Base-by-base conservation (phyloP, 1,140 invertebrate genomes). In the Pseudomyrmex flavicornis region DNA sequence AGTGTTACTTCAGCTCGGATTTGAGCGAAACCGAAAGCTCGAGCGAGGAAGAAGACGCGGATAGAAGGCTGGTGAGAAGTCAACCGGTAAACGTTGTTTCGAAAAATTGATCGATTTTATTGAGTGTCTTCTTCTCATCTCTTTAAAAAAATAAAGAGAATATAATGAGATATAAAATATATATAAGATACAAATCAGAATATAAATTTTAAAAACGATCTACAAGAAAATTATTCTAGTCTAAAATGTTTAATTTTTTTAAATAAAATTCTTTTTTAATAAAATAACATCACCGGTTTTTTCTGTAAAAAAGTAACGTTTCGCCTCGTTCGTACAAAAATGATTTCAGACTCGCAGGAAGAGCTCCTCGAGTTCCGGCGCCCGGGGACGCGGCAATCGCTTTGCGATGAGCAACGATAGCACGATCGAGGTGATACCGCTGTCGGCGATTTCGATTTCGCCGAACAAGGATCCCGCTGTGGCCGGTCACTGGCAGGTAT, bases 1-100 rank as follows among this genome's bases (percentile, higher is more conserved):
- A 98, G 91, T 97, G 97, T 89, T 97, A 97, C 92, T 97, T 97
- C 89, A 96, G 95, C 72, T 95, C 95, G 10, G 96, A 97, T 86
- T 91, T 96, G 12, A 96, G 95, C 65, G 93, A 93, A n/a, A 91
- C 90, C n/a, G 92, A 92, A 5, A 91, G 88, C 54, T 92, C 92
- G 13, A 92, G 90, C 58, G 88, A 88, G 2, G 87, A 92, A 10
- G 92, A 92, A 46, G 89, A 91, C 59, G 17, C 68, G 0, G 65
- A 76, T n/a, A 20, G 74, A 35, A 65, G 22, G 4, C 54, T 48
- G 15, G 56, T 48, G 20, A 80, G 62, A 26, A 85, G 70, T 75
- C 87, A 86, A 84, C 26, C 85, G 72, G 89, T 92, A 86, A 77
- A 48, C 7, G 7, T 22, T 5, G 17, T 74, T 22, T 1, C 17